Base-by-base conservation (phyloP, 2,888 invertebrate species). In the Limnephilus auricula region DNA sequence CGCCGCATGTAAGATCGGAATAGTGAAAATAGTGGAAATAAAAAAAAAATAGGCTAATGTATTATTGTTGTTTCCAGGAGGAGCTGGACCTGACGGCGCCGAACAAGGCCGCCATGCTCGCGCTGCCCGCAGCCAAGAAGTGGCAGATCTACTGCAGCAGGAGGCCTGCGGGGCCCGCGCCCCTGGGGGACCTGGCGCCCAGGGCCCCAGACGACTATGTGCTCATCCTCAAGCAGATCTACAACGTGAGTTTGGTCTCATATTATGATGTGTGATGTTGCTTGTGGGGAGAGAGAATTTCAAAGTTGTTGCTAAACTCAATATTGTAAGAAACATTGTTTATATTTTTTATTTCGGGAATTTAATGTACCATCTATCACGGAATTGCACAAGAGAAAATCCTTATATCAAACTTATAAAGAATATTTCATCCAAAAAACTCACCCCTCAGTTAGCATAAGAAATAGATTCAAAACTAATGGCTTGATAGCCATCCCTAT, bases 81-180 rank as follows among this genome's bases (percentile, higher is more conserved):
- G 99, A 99, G 95, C 95, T 99, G 94, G 99, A 99, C 95, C 96
- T 99, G 94, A 99, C 99, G 93, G 98, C 99, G 79, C 98, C 98
- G 18, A 99, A 99, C 95, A 98, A 99, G 94, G 98, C 98, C 93
- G 99, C 99, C 79, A 99, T 99, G 97, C 97, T 99, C 95, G 98
- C 98, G 94, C 96, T 99, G 92, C 98, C 99, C 2, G 97, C 98
- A 0, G 98, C 99, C 94, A 99, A 99, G 95, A 99, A 99, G 95
- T 99, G 99, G 99, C 99, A 99, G 96, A 99, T 99, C 94, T 99
- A 99, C 95, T 99, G 99, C 96, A 99, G 99, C 94, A 96, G 98
- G 93, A 97, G 97, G 91, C 98, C 98, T 18, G 95, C 96, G 93
- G 97, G 97, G 84, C 92, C 93, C 25, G 83, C 90, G 25, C 96